Conservation (phyloP, 2,888 invertebrate genomes). For the Dexiosoma caninum region DNA sequence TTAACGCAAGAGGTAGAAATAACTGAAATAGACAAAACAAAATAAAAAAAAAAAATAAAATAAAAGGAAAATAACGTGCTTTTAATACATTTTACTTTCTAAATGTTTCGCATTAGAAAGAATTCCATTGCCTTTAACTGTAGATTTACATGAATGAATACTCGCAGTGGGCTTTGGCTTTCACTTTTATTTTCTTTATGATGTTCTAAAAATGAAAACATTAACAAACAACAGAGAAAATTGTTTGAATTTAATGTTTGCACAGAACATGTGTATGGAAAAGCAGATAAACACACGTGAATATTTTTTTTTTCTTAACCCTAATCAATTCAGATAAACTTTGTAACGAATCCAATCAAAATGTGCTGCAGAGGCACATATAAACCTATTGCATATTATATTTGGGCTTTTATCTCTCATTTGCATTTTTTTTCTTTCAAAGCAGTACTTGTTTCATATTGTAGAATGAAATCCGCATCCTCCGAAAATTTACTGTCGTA, state of each 20-base stretch:
- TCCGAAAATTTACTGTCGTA: no score
- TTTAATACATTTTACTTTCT: constrained; percentile 30
- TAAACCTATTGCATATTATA: no score
- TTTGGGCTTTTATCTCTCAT: no score
- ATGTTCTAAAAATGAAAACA: constrained; percentile 27
- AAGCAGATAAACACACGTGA: not conserved
- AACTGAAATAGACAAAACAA: constrained; percentile 23
- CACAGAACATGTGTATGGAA: not conserved
- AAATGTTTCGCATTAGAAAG: constrained; percentile 31
- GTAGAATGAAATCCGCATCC: no score
- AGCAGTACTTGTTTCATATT: no score
- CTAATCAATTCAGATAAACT: no score
- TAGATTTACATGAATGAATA: constrained; percentile 24
- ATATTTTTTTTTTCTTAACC: no score
- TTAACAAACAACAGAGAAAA: constrained; percentile 52
- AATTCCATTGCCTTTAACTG: constrained; percentile 50
- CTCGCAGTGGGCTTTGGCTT: constrained; percentile 16
- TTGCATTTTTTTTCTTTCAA: no score
- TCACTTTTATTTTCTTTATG: constrained; percentile 37
- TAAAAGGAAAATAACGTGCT: constrained; percentile 2
- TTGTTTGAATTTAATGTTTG: constrained; percentile 39
- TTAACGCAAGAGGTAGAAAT: not conserved
- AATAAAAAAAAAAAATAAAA: no score
- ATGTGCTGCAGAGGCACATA: no score
- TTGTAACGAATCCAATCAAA: no score